These are phyloP conservation scores for Malurus leucopterus DNA, from an alignment of 2,797 vertebrate species.

Conservation along the genomic window DNA sequence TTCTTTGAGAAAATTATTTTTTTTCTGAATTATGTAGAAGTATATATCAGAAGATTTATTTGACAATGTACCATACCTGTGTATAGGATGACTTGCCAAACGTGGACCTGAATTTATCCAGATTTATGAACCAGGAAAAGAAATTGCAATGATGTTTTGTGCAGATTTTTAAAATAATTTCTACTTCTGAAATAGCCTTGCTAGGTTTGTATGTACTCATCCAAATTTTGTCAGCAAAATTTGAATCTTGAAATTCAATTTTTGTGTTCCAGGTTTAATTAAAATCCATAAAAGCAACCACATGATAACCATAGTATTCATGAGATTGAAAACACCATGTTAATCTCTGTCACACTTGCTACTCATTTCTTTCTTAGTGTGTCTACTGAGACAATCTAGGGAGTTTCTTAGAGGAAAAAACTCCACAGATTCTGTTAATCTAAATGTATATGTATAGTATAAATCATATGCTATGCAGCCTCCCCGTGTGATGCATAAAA, in stretches of 20 bases:
- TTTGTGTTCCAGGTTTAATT: neutral
- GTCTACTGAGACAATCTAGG: neutral
- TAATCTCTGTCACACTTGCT: neutral
- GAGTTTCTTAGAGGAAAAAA: neutral
- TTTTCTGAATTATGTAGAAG: neutral
- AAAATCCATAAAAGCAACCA: neutral
- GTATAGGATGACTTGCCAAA: neutral
- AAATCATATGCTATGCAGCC: neutral
- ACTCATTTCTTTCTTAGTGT: neutral
- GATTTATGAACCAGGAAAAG: conserved; percentile 22
- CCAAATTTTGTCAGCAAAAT: neutral
- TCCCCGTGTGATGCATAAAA: neutral
- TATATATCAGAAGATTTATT: neutral
- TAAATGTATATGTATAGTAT: neutral
- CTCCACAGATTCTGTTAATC: neutral
- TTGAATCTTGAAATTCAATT: neutral
- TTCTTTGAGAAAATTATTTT: neutral
- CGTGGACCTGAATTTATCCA: neutral
- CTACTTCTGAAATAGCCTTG: neutral
- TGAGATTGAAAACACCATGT: neutral
- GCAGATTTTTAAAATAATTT: neutral
- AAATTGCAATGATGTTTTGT: neutral
- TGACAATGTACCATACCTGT: neutral
- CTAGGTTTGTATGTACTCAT: neutral
- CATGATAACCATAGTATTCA: neutral